A percentile compares a stretch with the other conserved stretches of the same genome.
Evolutionary conservation across 1,140 invertebrate genomes (phyloP).

Genomic region (Sesamia nonagrioides): DNA sequence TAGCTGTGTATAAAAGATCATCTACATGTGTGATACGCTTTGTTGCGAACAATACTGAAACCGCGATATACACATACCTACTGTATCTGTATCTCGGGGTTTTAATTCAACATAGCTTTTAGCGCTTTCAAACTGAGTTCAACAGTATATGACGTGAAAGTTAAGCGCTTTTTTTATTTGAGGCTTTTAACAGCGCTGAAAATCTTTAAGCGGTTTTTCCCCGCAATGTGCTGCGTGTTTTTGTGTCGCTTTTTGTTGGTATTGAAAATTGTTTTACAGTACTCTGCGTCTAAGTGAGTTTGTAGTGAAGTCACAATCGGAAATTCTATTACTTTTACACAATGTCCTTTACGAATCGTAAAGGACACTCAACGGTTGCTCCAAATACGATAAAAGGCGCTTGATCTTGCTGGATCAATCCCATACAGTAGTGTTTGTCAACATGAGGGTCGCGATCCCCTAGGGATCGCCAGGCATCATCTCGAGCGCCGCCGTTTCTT

Average conservation of each 20-base stretch:
- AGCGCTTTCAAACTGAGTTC: slow-evolving; percentile 10
- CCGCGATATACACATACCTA: too few species aligned
- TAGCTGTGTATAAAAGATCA: neutral
- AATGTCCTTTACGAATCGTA: neutral
- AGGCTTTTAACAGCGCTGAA: slow-evolving; percentile 29
- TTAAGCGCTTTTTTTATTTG: slow-evolving; percentile 15
- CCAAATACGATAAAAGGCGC: too few species aligned
- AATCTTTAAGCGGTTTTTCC: slow-evolving; percentile 12
- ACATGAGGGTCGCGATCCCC: too few species aligned
- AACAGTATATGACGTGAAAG: slow-evolving; percentile 23
- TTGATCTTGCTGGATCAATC: too few species aligned
- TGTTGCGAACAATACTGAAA: neutral
- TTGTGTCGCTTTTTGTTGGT: neutral
- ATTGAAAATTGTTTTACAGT: slow-evolving; percentile 19
- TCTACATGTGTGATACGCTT: neutral
- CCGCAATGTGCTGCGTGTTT: neutral
- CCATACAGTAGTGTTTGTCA: too few species aligned
- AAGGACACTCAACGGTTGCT: neutral
- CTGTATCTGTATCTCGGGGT: neutral
- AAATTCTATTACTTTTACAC: slow-evolving; percentile 9
- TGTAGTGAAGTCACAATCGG: slow-evolving; percentile 1
- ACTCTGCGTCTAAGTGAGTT: slow-evolving; percentile 3
- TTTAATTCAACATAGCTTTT: slow-evolving; percentile 5
- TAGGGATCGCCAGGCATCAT: too few species aligned
- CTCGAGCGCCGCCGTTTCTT: too few species aligned